phyloP scores from a whole-genome alignment of 92 coral and sea anemone species.

The Palythoa grandis region DNA sequence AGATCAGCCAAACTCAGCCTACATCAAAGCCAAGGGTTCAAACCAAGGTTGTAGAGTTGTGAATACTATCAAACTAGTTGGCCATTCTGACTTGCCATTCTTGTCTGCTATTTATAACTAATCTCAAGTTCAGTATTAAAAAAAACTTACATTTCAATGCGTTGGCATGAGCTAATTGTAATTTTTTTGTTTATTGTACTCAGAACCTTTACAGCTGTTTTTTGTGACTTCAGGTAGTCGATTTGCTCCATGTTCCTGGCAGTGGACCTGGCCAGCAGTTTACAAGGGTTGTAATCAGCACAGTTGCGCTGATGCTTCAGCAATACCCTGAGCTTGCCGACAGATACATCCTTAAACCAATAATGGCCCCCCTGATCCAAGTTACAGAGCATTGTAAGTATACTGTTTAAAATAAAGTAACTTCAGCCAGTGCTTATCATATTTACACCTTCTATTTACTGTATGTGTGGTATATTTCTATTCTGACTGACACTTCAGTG shows the following conservation, averaged over 20 bases:
- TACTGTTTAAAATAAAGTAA: no score
- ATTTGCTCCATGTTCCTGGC: slow-evolving; percentile 62
- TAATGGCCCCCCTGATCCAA: slow-evolving; percentile 74
- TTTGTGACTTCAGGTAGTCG: slow-evolving; percentile 59
- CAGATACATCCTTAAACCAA: slow-evolving; percentile 61
- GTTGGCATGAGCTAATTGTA: no score
- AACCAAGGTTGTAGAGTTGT: no score
- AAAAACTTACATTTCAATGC: no score
- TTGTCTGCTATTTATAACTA: no score
- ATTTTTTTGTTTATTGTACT: background rate
- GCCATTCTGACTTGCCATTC: no score
- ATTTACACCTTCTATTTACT: background rate
- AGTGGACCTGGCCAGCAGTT: slow-evolving; percentile 72
- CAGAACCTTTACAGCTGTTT: background rate
- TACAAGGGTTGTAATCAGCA: slow-evolving; percentile 68
- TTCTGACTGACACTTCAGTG: background rate
- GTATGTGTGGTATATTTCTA: background rate
- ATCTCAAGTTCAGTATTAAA: no score
- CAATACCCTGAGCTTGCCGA: slow-evolving; percentile 70
- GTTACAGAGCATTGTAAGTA: slow-evolving; percentile 41
- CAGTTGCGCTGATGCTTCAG: slow-evolving; percentile 69
- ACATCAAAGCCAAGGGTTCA: no score
- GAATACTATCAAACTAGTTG: no score
- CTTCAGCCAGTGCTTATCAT: no score
- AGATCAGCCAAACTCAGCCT: no score